Conservation (phyloP, 1,140 invertebrate species). For the Halotydeus destructor region DNA sequence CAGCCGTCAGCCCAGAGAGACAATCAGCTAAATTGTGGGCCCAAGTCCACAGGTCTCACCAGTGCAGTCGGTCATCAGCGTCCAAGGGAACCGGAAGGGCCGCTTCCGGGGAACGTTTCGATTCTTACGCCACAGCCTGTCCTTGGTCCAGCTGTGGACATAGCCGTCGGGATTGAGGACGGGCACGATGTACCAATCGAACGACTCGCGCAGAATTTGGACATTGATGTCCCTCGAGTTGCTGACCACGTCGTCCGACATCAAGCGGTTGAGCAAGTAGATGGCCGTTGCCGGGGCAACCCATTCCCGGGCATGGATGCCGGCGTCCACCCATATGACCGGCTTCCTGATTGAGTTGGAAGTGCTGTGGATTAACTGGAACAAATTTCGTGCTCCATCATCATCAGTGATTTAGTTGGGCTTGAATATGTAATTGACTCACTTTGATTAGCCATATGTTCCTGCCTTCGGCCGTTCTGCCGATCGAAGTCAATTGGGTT, state of each 20-base stretch:
- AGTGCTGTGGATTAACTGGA: too few species aligned
- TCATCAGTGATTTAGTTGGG: too few species aligned
- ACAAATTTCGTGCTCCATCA: too few species aligned
- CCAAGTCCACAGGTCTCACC: conserved; percentile 27
- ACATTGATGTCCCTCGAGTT: conserved; percentile 23
- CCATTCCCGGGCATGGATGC: conserved; percentile 62
- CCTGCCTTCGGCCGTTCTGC: too few species aligned
- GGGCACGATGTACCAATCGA: too few species aligned
- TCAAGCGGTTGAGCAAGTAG: conserved; percentile 31
- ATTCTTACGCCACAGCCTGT: too few species aligned
- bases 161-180: conserved; percentile 18
- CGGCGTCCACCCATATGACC: conserved; percentile 38
- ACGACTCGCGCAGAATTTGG: conserved; percentile 34
- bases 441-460: too few species aligned
- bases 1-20: conserved; percentile 35
- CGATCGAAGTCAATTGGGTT: too few species aligned
- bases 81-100: not conserved
- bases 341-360: conserved; percentile 28
- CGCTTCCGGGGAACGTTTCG: not conserved
- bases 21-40: too few species aligned
- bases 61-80: not conserved
- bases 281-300: conserved; percentile 39
- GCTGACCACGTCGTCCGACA: conserved; percentile 27
- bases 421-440: too few species aligned
- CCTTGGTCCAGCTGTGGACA: too few species aligned